Base-by-base conservation (phyloP, 2,888 invertebrate genomes). In the Ectemnius lituratus region DNA sequence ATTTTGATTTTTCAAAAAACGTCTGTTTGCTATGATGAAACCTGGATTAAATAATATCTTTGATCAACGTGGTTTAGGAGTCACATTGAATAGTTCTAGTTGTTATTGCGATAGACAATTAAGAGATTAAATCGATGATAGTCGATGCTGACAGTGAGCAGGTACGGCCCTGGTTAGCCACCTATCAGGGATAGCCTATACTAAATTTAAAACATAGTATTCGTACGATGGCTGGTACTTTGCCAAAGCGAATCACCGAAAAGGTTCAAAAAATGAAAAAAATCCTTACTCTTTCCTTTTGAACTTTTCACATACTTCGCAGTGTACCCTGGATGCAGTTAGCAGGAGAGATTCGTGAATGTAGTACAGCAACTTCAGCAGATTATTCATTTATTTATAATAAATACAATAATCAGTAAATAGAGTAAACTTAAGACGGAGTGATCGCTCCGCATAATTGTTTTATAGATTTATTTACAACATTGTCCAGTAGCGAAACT, bases 331-430 rank as follows among this genome's bases (percentile, higher is more conserved):
- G 37, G 37, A 37, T 37, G 8, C 5, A 37, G 37, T 37, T 37
- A 37, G 8, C 37, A 11, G 8, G 37, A 8, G 8, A 8, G 37
- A 8, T 37, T 37, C 37, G 8, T 37, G 8, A 6, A 37, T 37
- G 37, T 37, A 37, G 37, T 4, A 8, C 37, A 37, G 37, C 37
- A 11, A 37, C 5, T 8, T 37, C 2, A 37, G 37, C 37, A 37
- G 37, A 37, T 37, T 37, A 37, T 52, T 52, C 52, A 84, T 89
- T 88, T 88, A 88, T 87, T 87, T 82, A 78, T 82, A 89, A 90
- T 89, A 89, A 90, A 89, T 90, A 89, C 86, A 86, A 84, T 83
- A 80, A 77, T 82, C 78, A 75, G 80, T 73, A 82, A 80, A 81
- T 73, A 83, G 75, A 84, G 78, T 84, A 84, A 78, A 83, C 75